Evolutionary conservation across 2,888 invertebrate species (phyloP), one percentile per base, ranked within the genome.

Genomic region (Nomada goodeniana): DNA sequence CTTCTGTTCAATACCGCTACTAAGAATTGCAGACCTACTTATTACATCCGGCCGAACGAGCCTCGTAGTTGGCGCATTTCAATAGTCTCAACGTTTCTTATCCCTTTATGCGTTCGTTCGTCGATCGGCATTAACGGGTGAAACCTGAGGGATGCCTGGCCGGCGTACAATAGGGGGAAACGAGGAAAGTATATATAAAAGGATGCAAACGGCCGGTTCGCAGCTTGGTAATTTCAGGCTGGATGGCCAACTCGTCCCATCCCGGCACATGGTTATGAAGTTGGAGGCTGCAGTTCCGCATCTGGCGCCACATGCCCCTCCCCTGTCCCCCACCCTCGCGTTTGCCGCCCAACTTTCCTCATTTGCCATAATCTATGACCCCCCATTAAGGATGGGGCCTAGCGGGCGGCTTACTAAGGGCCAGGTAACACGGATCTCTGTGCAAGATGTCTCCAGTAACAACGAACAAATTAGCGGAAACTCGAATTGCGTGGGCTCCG

Each of bases 311-410:
- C 92, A 90, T 92, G 92, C 91, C 83, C 76, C 80, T n/a, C 23
- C 50, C 69, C 78, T 69, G 50, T 23, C 9, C 69, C 83, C 72
- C 70, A 72, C 70, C 3, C 59, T 78, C 84, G 82, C 84, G 57
- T 42, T 42, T 63, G 77, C 79, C 85, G 83, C 82, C 87, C 86
- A 92, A 92, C 92, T 92, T 92, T 92, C 90, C 92, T 92, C 92
- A 92, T 92, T 92, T 92, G 91, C 90, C 91, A 91, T 92, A 92
- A 92, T 92, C 90, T 92, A 92, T 92, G 92, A 90, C 89, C 90
- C 84, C 86, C 92, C 92, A 92, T 92, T 92, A 92, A 91, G 92
- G 90, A 89, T 88, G 77, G 80, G 64, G 79, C 87, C 80, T 87
- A 88, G 87, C 80, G 67, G 36, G 76, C 82, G 79, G 86, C 84